Percentiles rank a stretch among this genome's conserved stretches.
These are phyloP conservation scores for Scophthalmus maximus DNA, from an alignment of 2,113 vertebrate species.

Conservation along the genomic window DNA sequence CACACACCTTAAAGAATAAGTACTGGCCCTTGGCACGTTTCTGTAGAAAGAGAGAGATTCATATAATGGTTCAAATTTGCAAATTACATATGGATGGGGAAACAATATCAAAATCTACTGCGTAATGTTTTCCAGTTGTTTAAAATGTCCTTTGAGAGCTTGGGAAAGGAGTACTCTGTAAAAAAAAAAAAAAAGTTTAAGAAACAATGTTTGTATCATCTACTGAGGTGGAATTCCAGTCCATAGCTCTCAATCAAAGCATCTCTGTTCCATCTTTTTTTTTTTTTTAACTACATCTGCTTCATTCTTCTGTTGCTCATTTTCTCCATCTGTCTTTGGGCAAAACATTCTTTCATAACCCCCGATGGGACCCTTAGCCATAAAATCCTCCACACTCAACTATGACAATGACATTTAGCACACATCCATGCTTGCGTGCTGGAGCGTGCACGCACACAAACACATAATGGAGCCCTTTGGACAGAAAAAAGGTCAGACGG, in stretches of 20 bases:
- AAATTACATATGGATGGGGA: neutral
- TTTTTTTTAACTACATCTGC: constrained; percentile 7
- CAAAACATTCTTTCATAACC: constrained; percentile 49
- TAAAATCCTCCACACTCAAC: constrained; percentile 70
- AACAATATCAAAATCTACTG: neutral
- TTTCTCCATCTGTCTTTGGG: constrained; percentile 34
- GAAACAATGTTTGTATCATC: neutral
- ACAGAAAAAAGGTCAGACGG: constrained; percentile 61
- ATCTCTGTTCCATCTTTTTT: constrained; percentile 24
- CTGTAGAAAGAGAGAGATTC: constrained; percentile 45
- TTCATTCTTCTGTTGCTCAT: constrained; percentile 14
- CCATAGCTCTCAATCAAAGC: constrained; percentile 33
- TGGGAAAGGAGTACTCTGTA: neutral
- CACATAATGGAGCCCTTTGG: constrained; percentile 40
- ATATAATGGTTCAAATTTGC: neutral
- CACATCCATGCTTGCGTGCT: constrained; percentile 20
- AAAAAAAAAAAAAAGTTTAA: neutral
- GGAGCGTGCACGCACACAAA: neutral
- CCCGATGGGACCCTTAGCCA: neutral
- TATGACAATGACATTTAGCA: constrained; percentile 77
- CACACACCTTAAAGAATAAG: constrained; percentile 79
- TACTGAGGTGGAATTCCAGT: neutral
- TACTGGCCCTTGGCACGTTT: constrained; percentile 78
- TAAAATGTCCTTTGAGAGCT: neutral
- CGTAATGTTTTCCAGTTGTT: neutral